These are phyloP conservation scores for zebrafish (Danio rerio) DNA, from an alignment of 2,113 vertebrate genomes.

Conservation along the genomic window DNA sequence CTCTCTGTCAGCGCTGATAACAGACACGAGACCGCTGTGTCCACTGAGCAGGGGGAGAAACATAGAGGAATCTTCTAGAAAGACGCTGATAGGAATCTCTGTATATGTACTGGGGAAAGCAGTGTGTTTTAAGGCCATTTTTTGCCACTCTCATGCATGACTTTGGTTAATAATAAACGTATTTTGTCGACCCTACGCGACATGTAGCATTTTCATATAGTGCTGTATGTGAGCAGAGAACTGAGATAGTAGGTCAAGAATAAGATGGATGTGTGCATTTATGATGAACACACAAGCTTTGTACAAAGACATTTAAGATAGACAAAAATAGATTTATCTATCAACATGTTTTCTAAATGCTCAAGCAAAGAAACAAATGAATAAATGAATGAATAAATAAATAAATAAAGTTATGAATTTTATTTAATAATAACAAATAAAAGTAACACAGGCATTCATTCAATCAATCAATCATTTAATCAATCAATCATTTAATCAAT, in stretches of 20 bases:
- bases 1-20: conserved; percentile 53
- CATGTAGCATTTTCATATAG: conserved; percentile 10
- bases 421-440: background rate
- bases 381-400: too few relatives aligned
- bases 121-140: background rate
- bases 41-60: conserved; percentile 29
- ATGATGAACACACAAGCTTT: too few relatives aligned
- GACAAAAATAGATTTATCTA: too few relatives aligned
- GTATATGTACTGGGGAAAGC: conserved; percentile 1
- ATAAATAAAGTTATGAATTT: too few relatives aligned
- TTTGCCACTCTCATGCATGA: background rate
- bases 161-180: conserved; percentile 30
- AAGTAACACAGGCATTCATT: too few relatives aligned
- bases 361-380: background rate
- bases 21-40: conserved; percentile 34
- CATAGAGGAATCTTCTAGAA: conserved; percentile 15
- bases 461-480: background rate
- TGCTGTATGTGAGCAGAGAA: background rate
- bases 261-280: background rate
- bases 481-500: too few relatives aligned
- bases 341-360: too few relatives aligned
- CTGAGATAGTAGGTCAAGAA: background rate
- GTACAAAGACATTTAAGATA: too few relatives aligned
- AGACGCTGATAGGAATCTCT: conserved; percentile 40
- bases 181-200: too few relatives aligned